These are phyloP conservation scores for Sebastes minor DNA, from an alignment of 2,797 vertebrate species.

Conservation along the genomic window DNA sequence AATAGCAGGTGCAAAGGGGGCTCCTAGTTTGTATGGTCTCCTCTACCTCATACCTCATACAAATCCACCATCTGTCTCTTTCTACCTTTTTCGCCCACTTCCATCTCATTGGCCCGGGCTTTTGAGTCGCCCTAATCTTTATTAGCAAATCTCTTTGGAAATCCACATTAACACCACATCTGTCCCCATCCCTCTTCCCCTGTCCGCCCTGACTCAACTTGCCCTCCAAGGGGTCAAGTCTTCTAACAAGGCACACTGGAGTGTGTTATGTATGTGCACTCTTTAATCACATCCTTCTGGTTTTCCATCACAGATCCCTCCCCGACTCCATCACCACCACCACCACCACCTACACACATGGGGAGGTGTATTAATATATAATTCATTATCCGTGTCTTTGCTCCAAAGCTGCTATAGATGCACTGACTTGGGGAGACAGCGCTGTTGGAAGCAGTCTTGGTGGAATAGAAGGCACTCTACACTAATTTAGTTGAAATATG, in stretches of 20 bases:
- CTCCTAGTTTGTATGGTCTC: not conserved
- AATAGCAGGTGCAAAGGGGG: not conserved
- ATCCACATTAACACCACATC: slow-evolving; percentile 25
- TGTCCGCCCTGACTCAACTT: not conserved
- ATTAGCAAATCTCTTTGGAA: slow-evolving; percentile 40
- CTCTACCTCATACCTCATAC: not conserved
- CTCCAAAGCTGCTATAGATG: slow-evolving; percentile 35
- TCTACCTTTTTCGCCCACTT: not conserved
- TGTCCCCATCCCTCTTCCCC: not conserved
- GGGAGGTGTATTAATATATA: slow-evolving; percentile 49
- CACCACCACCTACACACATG: slow-evolving; percentile 21
- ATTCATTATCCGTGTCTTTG: slow-evolving; percentile 41
- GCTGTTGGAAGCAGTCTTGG: slow-evolving; percentile 1
- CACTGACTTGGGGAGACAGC: not conserved
- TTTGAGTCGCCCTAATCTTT: not conserved
- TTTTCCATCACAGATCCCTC: slow-evolving; percentile 34
- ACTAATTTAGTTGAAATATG: slow-evolving; percentile 35
- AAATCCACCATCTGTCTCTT: not conserved
- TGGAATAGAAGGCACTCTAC: slow-evolving; percentile 2
- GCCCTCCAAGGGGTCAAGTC: slow-evolving; percentile 38
- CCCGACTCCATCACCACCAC: not conserved
- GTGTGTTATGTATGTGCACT: slow-evolving; percentile 1
- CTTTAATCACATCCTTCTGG: slow-evolving; percentile 40
- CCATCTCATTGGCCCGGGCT: not conserved
- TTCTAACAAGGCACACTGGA: not conserved